Conservation (phyloP, 1,140 invertebrate genomes). For the Eupristina koningsbergeri region DNA sequence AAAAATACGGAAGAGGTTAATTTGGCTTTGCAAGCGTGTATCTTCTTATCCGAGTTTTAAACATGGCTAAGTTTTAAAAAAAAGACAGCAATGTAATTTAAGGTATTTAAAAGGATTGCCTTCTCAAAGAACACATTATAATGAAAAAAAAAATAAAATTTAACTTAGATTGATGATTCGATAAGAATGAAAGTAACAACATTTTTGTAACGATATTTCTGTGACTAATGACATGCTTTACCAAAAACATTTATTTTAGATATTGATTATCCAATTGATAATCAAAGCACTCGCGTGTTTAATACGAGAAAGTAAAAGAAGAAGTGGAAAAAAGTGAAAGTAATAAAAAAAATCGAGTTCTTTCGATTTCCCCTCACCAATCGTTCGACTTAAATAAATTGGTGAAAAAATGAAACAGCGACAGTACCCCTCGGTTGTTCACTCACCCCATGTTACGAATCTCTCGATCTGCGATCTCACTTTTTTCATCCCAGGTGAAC, state of each 20-base stretch:
- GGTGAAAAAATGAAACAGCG: background rate
- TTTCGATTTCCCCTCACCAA: background rate
- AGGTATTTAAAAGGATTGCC: background rate
- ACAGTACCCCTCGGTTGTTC: background rate
- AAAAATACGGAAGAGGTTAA: background rate
- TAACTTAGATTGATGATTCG: too few relatives aligned
- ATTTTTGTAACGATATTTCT: too few relatives aligned
- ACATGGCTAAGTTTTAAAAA: background rate
- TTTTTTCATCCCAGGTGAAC: background rate
- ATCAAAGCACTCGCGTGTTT: background rate
- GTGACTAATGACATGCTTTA: too few relatives aligned
- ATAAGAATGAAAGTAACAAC: too few relatives aligned
- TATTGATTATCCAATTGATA: background rate
- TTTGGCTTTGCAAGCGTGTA: background rate
- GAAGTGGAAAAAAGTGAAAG: background rate
- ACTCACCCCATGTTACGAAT: conserved; percentile 26
- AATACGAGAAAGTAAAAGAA: background rate
- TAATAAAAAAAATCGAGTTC: background rate
- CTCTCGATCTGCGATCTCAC: background rate
- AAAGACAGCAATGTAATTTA: background rate
- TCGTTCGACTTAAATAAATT: background rate
- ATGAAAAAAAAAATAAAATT: too few relatives aligned
- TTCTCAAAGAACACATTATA: too few relatives aligned
- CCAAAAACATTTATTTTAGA: background rate
- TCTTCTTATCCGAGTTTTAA: background rate